phyloP scores from a whole-genome alignment of 2,888 invertebrate species.

The Drosophila atripex region DNA sequence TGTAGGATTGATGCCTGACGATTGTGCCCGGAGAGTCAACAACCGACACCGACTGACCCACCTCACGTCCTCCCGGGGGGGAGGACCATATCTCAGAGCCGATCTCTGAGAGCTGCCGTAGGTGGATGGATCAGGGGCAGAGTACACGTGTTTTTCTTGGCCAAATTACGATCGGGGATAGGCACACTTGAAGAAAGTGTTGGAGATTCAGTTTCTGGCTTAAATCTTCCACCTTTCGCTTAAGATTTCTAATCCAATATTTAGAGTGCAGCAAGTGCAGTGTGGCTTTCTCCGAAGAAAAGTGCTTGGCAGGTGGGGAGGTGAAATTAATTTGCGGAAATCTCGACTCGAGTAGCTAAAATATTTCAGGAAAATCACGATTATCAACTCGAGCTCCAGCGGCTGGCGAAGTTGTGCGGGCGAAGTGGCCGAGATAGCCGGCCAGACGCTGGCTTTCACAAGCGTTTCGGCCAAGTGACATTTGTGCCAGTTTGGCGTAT shows the following conservation, averaged over 20 bases:
- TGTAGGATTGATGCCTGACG: conserved; percentile 42
- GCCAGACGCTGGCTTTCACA: conserved; percentile 68
- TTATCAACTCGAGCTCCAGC: conserved; percentile 53
- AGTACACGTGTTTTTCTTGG: conserved; percentile 63
- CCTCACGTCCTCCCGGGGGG: conserved; percentile 31
- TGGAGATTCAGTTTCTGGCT: neutral
- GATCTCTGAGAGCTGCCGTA: conserved; percentile 5
- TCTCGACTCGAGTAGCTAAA: conserved; percentile 59
- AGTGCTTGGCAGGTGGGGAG: conserved; percentile 19
- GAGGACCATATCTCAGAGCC: conserved; percentile 19
- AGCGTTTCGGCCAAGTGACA: conserved; percentile 53
- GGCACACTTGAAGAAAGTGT: conserved; percentile 34
- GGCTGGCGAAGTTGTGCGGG: conserved; percentile 31
- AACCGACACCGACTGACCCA: conserved; percentile 21
- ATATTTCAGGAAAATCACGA: conserved; percentile 74
- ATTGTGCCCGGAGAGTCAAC: conserved; percentile 18
- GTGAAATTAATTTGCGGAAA: conserved; percentile 44
- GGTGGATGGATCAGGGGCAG: conserved; percentile 18
- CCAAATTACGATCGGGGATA: conserved; percentile 59
- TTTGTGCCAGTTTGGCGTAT: conserved; percentile 62
- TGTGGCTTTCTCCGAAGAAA: conserved; percentile 28
- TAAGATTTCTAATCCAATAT: conserved; percentile 32
- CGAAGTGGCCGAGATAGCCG: conserved; percentile 19
- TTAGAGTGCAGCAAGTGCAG: conserved; percentile 17
- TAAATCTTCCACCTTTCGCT: neutral